These are phyloP conservation scores for Halcyon leucocephala DNA, from an alignment of 2,797 vertebrate genomes.

Conservation along the genomic window DNA sequence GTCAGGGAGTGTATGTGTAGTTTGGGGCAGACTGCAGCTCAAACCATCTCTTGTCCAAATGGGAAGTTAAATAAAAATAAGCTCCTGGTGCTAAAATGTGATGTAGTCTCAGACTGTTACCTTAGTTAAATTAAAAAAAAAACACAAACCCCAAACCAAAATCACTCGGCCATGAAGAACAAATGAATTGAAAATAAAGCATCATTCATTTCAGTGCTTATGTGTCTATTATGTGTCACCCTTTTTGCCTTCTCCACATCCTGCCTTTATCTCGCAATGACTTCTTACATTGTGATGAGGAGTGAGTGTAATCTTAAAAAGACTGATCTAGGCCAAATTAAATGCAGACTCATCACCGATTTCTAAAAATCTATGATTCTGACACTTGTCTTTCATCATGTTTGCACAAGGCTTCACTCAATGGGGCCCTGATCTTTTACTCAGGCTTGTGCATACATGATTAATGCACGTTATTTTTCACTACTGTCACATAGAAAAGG, in stretches of 20 bases:
- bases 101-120: neutral
- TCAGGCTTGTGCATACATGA: neutral
- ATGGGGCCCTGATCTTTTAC: neutral
- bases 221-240: neutral
- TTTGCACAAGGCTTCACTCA: constrained; percentile 8
- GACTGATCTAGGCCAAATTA: neutral
- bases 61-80: neutral
- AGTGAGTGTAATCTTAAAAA: neutral
- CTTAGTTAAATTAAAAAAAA: neutral
- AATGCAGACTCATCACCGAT: neutral
- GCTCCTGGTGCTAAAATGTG: neutral
- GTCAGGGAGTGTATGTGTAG: fast-evolving
- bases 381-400: neutral
- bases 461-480: neutral
- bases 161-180: neutral
- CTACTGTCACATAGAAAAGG: neutral
- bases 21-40: neutral
- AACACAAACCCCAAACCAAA: neutral
- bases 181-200: neutral
- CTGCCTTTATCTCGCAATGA: neutral
- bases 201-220: neutral
- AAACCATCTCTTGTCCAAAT: neutral
- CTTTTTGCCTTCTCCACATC: neutral
- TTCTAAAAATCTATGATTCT: neutral
- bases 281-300: neutral